Conservation (phyloP, 2,888 invertebrate genomes). For the Cistogaster globosa region DNA sequence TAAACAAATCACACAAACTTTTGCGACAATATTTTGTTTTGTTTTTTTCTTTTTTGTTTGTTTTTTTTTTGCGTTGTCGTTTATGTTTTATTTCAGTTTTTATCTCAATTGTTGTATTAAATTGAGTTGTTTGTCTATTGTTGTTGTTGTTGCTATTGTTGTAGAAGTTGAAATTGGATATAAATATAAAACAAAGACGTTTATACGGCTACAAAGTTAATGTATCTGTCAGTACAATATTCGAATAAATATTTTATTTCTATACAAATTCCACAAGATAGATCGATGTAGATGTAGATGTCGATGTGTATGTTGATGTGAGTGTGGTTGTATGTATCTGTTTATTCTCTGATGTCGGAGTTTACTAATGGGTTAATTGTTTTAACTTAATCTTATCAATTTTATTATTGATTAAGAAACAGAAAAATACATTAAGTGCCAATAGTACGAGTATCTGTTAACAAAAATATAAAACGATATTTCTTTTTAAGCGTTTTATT, state of each 20-base stretch:
- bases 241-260: slow-evolving; percentile 40
- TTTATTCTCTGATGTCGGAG: slow-evolving; percentile 59
- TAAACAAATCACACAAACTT: slow-evolving; percentile 47
- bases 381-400: slow-evolving; percentile 71
- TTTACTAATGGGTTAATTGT: slow-evolving; percentile 70
- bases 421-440: slow-evolving; percentile 60
- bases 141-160: slow-evolving; percentile 19
- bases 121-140: slow-evolving; percentile 40
- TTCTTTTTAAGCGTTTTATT: slow-evolving; percentile 15
- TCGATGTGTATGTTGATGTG: background rate
- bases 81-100: slow-evolving; percentile 31
- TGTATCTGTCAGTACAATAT: slow-evolving; percentile 36
- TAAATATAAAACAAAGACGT: background rate
- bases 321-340: slow-evolving; percentile 18
- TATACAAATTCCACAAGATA: background rate
- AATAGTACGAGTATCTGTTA: slow-evolving; percentile 55
- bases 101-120: slow-evolving; percentile 48
- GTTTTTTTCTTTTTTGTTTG: background rate
- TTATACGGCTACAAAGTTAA: background rate
- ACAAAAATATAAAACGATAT: slow-evolving; percentile 36
- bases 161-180: slow-evolving; percentile 20
- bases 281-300: too few species aligned
- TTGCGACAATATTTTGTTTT: slow-evolving; percentile 33
- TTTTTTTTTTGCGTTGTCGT: slow-evolving; percentile 12
- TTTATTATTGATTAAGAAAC: slow-evolving; percentile 69